Conservation (phyloP, 2,888 invertebrate genomes). For the Caradrina clavipalpis region DNA sequence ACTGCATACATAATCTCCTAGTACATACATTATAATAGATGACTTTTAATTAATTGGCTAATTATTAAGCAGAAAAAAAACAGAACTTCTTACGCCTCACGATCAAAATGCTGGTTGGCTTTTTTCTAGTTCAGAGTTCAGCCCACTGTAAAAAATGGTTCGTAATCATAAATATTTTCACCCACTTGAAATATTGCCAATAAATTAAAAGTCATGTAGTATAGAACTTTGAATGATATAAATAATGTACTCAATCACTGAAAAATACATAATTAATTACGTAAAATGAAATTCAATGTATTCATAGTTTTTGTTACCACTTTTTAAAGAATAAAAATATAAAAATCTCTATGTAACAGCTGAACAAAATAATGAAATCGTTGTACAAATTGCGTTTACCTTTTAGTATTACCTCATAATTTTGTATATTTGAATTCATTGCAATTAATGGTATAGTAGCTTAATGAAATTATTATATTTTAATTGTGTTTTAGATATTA, state of each 20-base stretch:
- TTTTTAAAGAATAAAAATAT: slow-evolving; percentile 50
- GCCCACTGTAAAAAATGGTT: too few relatives aligned
- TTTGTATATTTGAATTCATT: slow-evolving; percentile 66
- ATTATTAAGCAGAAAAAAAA: not conserved
- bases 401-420: slow-evolving; percentile 75
- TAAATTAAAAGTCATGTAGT: not conserved
- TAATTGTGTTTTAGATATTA: slow-evolving; percentile 56
- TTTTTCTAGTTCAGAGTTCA: too few relatives aligned
- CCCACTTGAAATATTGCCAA: not conserved
- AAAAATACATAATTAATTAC: slow-evolving; percentile 24
- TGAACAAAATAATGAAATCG: slow-evolving; percentile 70
- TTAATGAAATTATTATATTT: slow-evolving; percentile 59
- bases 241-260: slow-evolving; percentile 13
- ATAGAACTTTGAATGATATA: not conserved
- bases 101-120: not conserved
- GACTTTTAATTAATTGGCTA: not conserved
- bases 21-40: slow-evolving; percentile 10
- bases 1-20: slow-evolving; percentile 26
- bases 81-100: not conserved
- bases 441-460: slow-evolving; percentile 56
- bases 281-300: slow-evolving; percentile 33
- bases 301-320: slow-evolving; percentile 58
- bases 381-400: slow-evolving; percentile 80
- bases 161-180: too few relatives aligned
- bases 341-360: slow-evolving; percentile 51